A percentile compares a stretch with the other conserved stretches of the same genome.
Conservation (phyloP, 2,797 vertebrate genomes). For the Jordanella pulchra region DNA sequence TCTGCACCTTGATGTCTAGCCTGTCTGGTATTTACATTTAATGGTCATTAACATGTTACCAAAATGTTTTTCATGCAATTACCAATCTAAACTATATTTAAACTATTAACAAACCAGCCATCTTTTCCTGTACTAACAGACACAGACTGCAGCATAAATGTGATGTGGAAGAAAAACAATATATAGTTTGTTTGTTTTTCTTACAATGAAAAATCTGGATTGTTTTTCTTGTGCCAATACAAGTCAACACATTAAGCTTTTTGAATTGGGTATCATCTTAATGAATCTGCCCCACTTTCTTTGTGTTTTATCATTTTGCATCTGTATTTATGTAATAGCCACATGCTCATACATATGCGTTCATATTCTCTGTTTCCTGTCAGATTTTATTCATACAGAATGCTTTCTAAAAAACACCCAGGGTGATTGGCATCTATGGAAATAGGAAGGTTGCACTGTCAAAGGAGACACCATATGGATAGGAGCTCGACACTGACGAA, state of each 20-base stretch:
- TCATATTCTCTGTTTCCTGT: constrained; percentile 59
- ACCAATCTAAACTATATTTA: no score
- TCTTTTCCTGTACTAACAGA: neutral
- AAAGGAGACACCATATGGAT: constrained; percentile 71
- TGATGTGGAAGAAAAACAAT: neutral
- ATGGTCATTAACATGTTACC: constrained; percentile 29
- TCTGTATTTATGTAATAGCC: constrained; percentile 20
- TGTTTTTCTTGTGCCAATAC: neutral
- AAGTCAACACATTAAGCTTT: constrained; percentile 14
- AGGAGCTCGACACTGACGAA: constrained; percentile 62
- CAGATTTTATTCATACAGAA: constrained; percentile 24
- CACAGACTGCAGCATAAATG: neutral
- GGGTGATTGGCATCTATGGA: constrained; percentile 76
- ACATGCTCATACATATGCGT: neutral
- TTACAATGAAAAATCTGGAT: neutral
- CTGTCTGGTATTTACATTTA: neutral
- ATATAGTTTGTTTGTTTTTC: neutral
- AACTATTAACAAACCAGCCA: no score
- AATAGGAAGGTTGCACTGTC: constrained; percentile 72
- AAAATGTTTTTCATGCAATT: no score
- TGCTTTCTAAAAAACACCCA: constrained; percentile 48
- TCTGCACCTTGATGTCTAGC: neutral
- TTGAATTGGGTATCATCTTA: constrained; percentile 28
- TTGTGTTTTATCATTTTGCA: constrained; percentile 47
- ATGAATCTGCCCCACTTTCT: constrained; percentile 23